A percentile compares a stretch with the other conserved stretches of the same genome.
These are phyloP conservation scores for Brassicogethes aeneus DNA, from an alignment of 2,888 invertebrate genomes.

Conservation along the genomic window DNA sequence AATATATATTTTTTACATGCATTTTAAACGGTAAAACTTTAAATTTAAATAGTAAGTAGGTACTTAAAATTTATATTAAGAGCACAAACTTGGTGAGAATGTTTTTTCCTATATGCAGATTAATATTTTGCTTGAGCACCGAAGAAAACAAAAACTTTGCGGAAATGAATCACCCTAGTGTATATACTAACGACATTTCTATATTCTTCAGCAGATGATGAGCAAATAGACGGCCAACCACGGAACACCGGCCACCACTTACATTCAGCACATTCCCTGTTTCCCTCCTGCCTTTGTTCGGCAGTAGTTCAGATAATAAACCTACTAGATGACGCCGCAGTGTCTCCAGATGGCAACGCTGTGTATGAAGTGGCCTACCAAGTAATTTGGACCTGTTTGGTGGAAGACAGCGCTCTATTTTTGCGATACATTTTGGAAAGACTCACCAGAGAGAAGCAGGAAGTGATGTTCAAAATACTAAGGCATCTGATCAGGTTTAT, in stretches of 20 bases:
- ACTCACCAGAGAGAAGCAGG: conserved; percentile 86
- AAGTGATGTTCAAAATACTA: conserved; percentile 87
- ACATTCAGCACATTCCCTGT: conserved; percentile 88
- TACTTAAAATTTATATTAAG: conserved; percentile 1
- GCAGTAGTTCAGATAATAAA: conserved; percentile 93
- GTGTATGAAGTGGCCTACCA: conserved; percentile 96
- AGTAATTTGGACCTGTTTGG: conserved; percentile 95
- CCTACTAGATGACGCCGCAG: conserved; percentile 91
- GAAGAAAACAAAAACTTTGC: too few relatives aligned
- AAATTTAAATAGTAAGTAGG: too few relatives aligned
- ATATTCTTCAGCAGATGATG: conserved; percentile 36
- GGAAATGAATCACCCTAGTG: too few relatives aligned
- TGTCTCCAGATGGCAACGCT: conserved; percentile 87
- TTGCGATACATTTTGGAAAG: conserved; percentile 92
- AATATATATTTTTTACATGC: too few relatives aligned
- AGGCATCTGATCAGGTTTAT: conserved; percentile 89
- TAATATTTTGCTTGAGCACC: too few relatives aligned
- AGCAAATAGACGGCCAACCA: conserved; percentile 53
- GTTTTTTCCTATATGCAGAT: too few relatives aligned
- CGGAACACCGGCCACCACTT: conserved; percentile 71
- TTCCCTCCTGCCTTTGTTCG: conserved; percentile 94
- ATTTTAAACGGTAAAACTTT: too few relatives aligned
- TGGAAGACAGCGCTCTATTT: conserved; percentile 95
- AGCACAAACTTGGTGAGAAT: conserved; percentile 1
- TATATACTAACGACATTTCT: too few relatives aligned